phyloP scores from a whole-genome alignment of 64 coral and sea anemone species.

The Montipora capricornis region DNA sequence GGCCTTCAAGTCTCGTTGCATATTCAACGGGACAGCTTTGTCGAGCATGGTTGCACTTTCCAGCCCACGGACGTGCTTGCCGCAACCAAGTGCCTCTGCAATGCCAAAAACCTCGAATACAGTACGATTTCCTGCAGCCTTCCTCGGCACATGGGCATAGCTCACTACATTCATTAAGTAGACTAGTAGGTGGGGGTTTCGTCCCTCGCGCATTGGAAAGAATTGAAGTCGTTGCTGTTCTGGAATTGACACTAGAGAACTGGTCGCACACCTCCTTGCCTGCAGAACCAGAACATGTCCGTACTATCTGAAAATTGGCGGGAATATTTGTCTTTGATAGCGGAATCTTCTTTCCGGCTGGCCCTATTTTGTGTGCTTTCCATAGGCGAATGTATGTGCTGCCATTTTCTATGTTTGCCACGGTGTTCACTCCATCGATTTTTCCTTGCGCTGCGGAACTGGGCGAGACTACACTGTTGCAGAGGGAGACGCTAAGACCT shows the following conservation, averaged over 20 bases:
- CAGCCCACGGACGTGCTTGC: no score
- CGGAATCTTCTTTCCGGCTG: constrained; percentile 52
- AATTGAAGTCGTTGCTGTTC: background rate
- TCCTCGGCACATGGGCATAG: constrained; percentile 30
- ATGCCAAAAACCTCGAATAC: no score
- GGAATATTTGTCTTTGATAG: background rate
- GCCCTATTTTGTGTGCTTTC: constrained; percentile 67
- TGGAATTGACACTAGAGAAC: background rate
- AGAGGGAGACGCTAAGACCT: constrained; percentile 32
- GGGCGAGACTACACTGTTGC: background rate
- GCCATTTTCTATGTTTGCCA: constrained; percentile 52
- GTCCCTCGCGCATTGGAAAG: background rate
- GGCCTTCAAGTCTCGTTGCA: no score
- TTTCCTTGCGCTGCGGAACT: constrained; percentile 37
- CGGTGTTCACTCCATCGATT: constrained; percentile 60
- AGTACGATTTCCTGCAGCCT: constrained; percentile 26
- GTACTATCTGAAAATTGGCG: background rate
- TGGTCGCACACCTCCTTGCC: background rate
- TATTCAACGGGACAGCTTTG: no score
- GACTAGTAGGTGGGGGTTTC: background rate
- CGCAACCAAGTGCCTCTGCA: no score
- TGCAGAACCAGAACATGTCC: background rate
- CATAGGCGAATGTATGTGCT: constrained; percentile 57
- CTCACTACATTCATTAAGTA: no score
- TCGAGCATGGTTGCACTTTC: no score